Base-by-base conservation (phyloP, 2,888 invertebrate genomes). In the Orthosia incerta region DNA sequence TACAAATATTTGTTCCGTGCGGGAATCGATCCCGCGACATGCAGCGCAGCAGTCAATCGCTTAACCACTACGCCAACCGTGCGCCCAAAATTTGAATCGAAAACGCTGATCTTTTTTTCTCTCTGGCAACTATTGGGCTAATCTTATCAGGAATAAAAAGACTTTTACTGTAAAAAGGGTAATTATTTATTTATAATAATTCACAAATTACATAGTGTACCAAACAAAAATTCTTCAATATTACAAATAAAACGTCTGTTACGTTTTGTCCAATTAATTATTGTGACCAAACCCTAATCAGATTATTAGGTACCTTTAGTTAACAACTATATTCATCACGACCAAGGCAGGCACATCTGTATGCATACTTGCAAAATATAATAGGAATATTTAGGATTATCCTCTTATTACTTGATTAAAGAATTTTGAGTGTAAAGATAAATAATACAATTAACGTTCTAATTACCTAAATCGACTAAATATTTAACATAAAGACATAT, bases 141-240 rank as follows among this genome's bases (percentile, higher is more conserved):
- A 55, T 9, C 1, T 26, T 16, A 16, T 20, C 15, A 3, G 11
- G 31, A 71, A 60, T 79, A 23, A 72, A 77, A 75, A 84, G n/a
- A 60, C 57, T 46, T 57, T n/a, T 90, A 87, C 89, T 95, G 94
- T 95, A 96, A 95, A 95, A 96, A 95, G 94, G 94, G 88, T 86
- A 88, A 87, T 94, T 93, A 94, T 96, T 95, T 96, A 96, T 95
- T 96, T 94, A 94, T 95, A 95, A 93, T 95, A 95, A 93, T 95
- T 95, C 94, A 95, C 94, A 95, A 62, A 94, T 93, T 90, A 93
- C 91, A 93, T 92, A 90, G 92, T 93, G 89, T 94, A 93, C 92
- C 92, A 93, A 95, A 94, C 91, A 91, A 93, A 92, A 89, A 92
- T 90, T 91, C 87, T 89, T 84, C 90, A 89, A 93, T 90, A 91